These are phyloP conservation scores for Bibio marci DNA, from an alignment of 2,888 invertebrate genomes.

Conservation along the genomic window DNA sequence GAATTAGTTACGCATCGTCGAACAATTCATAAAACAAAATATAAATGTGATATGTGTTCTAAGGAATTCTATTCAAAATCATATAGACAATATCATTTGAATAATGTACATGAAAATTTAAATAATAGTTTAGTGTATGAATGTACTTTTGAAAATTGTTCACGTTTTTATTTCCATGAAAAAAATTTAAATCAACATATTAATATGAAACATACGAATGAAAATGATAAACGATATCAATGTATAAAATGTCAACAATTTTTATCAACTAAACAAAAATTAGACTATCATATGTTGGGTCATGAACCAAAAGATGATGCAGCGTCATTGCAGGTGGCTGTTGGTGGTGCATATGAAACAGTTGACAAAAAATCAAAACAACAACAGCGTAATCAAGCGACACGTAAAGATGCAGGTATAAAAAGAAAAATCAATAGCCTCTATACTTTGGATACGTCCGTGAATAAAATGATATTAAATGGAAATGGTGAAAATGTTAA, in stretches of 20 bases:
- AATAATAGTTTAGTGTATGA: constrained; percentile 7
- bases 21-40: constrained; percentile 9
- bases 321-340: not conserved
- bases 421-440: constrained; percentile 16
- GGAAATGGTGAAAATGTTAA: no score
- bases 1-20: constrained; percentile 24
- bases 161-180: constrained; percentile 29
- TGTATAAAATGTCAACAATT: no score
- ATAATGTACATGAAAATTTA: constrained; percentile 12
- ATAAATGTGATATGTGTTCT: constrained; percentile 14
- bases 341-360: constrained; percentile 3
- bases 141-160: constrained; percentile 18
- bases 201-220: constrained; percentile 29
- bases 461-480: no score
- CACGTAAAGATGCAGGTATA: constrained; percentile 21
- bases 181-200: constrained; percentile 34
- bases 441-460: constrained; percentile 11
- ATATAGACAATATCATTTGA: constrained; percentile 11
- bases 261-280: not conserved
- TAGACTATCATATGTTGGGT: constrained; percentile 6
- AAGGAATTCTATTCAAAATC: constrained; percentile 10
- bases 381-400: no score
- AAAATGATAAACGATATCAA: no score
- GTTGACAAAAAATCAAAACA: not conserved
- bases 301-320: no score